A percentile compares a stretch with the other conserved stretches of the same genome.
phyloP scores from a whole-genome alignment of 2,797 vertebrate genomes.

The Sebastes vulpes region DNA sequence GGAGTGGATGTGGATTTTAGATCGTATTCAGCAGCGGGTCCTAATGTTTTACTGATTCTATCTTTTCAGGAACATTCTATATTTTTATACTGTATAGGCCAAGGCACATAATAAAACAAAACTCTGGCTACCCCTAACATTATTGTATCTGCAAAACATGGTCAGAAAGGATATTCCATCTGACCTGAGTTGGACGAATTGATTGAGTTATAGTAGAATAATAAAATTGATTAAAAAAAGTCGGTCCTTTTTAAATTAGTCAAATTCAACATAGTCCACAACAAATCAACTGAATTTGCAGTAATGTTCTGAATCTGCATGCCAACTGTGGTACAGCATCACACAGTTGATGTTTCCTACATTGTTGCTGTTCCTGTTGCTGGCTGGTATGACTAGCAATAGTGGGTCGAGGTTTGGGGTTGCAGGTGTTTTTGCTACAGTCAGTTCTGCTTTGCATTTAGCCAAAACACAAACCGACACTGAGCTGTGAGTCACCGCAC shows the following conservation, averaged over 20 bases:
- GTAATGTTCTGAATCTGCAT: not conserved
- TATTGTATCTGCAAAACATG: not conserved
- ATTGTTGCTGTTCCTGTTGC: not conserved
- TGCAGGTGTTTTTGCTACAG: conserved; percentile 65
- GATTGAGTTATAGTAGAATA: not conserved
- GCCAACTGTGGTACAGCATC: not conserved
- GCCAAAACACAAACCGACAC: conserved; percentile 70
- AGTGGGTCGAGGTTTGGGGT: conserved; percentile 23
- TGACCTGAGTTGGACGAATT: not conserved
- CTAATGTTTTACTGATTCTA: not conserved
- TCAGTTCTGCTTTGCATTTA: conserved; percentile 75
- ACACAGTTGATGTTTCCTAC: not conserved
- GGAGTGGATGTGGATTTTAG: not conserved
- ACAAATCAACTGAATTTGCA: not conserved
- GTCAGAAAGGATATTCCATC: not conserved
- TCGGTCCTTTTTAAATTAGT: not conserved
- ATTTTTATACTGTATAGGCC: not conserved
- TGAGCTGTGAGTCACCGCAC: conserved; percentile 16
- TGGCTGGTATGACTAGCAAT: not conserved
- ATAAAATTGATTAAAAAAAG: not conserved
- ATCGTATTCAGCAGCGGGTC: not conserved
- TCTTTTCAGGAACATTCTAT: not conserved
- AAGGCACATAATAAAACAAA: not conserved
- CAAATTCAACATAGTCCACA: not conserved
- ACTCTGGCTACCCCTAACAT: not conserved